These are phyloP conservation scores for Melolontha melolontha DNA, from an alignment of 2,888 invertebrate species.

Conservation along the genomic window DNA sequence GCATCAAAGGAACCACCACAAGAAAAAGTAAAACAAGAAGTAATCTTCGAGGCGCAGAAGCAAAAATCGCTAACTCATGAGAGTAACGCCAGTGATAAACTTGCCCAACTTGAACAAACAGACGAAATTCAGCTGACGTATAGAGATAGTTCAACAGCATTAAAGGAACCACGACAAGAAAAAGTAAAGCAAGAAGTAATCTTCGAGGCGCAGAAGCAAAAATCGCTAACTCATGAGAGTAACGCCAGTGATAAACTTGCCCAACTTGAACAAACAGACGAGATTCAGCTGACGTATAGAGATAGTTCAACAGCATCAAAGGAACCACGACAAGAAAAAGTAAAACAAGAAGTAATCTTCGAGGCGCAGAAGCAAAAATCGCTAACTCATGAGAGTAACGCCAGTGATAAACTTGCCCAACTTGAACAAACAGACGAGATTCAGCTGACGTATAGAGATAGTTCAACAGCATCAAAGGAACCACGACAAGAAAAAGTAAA, in stretches of 20 bases:
- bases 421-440: not conserved
- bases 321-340: too few species aligned
- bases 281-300: not conserved
- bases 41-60: constrained; percentile 27
- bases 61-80: not conserved
- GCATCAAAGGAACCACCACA: not conserved
- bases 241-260: not conserved
- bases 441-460: not conserved
- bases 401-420: not conserved
- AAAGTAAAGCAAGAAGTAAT: too few species aligned
- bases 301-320: not conserved
- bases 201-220: constrained; percentile 22
- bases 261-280: not conserved
- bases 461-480: not conserved
- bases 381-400: not conserved
- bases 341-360: constrained; percentile 40
- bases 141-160: not conserved
- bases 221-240: not conserved
- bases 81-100: not conserved
- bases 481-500: too few species aligned
- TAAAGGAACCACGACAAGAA: too few species aligned
- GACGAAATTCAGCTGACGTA: not conserved
- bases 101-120: not conserved
- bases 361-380: constrained; percentile 14
- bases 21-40: too few species aligned